Base-by-base conservation (phyloP, 2,888 invertebrate genomes). In the Megastigmus dorsalis region DNA sequence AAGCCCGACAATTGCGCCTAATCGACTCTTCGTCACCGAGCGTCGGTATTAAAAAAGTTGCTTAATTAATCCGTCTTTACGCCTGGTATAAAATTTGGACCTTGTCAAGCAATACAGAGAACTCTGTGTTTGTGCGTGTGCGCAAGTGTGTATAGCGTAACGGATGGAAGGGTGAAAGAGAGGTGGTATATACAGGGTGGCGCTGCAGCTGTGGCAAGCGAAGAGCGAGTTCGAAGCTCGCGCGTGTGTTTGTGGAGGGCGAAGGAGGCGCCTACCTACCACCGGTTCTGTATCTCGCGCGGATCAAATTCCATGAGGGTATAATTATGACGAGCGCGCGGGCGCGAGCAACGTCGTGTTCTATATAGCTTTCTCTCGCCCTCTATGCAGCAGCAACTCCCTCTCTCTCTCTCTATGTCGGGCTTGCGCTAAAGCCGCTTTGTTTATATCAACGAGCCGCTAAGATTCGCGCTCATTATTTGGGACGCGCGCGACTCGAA, bases 251-350 rank as follows among this genome's bases (percentile, higher is more conserved):
- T 30, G 38, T 57, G 55, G 33, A 9, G 18, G 33, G 38, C 52
- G 54, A 59, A 72, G 57, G 50, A 52, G 45, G 26, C 18, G 23
- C 26, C 5, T n/a, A n/a, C n/a, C n/a, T n/a, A n/a, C n/a, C n/a
- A n/a, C n/a, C n/a, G 38, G 45, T 18, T n/a, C 54, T 15, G 55
- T 66, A 62, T 65, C 59, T 57, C 33, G 63, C 62, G 45, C 59
- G 76, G 74, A 76, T 76, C 71, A 66, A 76, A 78, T 74, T 76
- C 78, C 68, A 78, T 63, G 76, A 36, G 59, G 60, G 76, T 76
- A 74, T 78, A 76, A 74, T 76, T 76, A 76, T 76, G 68, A 74
- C 59, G 52, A 65, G 48, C 74, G 50, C 43, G 60, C 60, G 60
- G 33, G 48, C 30, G 43, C 67, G 55, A 60, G 23, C 48, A 38